Conservation (phyloP, 2,113 vertebrate species). For the Hymenochirus boettgeri region DNA sequence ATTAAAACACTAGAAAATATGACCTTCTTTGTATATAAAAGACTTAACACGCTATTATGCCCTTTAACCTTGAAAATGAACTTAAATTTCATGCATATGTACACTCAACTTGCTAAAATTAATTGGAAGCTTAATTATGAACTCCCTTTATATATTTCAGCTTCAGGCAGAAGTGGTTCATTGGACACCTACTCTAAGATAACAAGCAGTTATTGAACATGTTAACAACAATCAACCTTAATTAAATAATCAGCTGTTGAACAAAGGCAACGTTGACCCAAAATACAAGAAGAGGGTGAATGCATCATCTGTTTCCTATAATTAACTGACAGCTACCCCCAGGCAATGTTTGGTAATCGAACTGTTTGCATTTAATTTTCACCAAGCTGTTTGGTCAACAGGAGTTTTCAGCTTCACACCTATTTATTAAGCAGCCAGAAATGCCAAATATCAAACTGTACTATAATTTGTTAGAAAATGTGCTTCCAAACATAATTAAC, state of each 20-base stretch:
- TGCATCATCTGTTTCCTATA: slow-evolving; percentile 70
- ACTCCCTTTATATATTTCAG: slow-evolving; percentile 61
- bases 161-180: slow-evolving; percentile 69
- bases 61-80: slow-evolving; percentile 64
- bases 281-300: slow-evolving; percentile 58
- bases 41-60: slow-evolving; percentile 3
- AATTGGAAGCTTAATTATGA: slow-evolving; percentile 68
- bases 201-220: slow-evolving; percentile 87
- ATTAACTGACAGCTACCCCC: slow-evolving; percentile 75
- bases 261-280: slow-evolving; percentile 78
- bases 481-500: no score
- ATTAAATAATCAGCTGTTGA: slow-evolving; percentile 86
- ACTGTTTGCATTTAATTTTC: slow-evolving; percentile 19
- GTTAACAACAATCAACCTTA: slow-evolving; percentile 85
- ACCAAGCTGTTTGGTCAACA: slow-evolving; percentile 4
- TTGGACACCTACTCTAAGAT: slow-evolving; percentile 64
- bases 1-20: not conserved
- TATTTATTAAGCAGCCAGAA: not conserved
- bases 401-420: not conserved
- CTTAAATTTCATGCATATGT: slow-evolving; percentile 54
- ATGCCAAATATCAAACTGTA: not conserved
- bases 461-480: not conserved
- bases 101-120: slow-evolving; percentile 62
- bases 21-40: not conserved
- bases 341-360: slow-evolving; percentile 54